Percentiles rank a stretch among this genome's conserved stretches.
phyloP scores from a whole-genome alignment of 2,888 invertebrate species.

The Leistus spinibarbis region DNA sequence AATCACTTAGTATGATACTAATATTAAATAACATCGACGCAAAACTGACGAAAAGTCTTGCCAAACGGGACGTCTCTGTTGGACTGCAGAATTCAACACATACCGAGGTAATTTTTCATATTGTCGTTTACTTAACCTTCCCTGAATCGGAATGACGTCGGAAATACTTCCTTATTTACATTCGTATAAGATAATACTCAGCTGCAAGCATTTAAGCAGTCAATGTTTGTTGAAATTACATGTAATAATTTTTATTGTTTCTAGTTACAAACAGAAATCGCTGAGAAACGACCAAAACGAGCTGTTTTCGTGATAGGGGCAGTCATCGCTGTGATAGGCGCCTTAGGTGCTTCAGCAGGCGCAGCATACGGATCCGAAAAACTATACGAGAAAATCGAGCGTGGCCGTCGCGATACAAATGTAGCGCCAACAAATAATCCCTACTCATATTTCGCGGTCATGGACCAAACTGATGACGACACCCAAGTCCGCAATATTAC shows the following conservation, averaged over 20 bases:
- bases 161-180: too few species aligned
- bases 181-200: too few species aligned
- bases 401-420: background rate
- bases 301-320: background rate
- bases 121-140: too few species aligned
- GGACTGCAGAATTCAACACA: background rate
- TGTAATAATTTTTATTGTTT: background rate
- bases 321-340: background rate
- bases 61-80: background rate
- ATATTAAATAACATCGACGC: background rate
- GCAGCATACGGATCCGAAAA: background rate
- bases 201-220: too few species aligned
- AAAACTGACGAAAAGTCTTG: background rate
- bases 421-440: background rate
- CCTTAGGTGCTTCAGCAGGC: background rate
- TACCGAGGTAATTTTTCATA: background rate
- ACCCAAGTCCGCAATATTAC: background rate
- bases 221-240: too few species aligned
- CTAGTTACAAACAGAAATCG: background rate
- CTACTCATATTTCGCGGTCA: background rate
- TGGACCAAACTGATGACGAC: background rate
- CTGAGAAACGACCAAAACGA: background rate
- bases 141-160: too few species aligned
- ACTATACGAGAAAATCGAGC: background rate
- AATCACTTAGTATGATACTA: too few species aligned